Evolutionary conservation across 2,888 invertebrate genomes (phyloP), one percentile per base, ranked within the genome.

Genomic region (Macrosoma leucophasiata): DNA sequence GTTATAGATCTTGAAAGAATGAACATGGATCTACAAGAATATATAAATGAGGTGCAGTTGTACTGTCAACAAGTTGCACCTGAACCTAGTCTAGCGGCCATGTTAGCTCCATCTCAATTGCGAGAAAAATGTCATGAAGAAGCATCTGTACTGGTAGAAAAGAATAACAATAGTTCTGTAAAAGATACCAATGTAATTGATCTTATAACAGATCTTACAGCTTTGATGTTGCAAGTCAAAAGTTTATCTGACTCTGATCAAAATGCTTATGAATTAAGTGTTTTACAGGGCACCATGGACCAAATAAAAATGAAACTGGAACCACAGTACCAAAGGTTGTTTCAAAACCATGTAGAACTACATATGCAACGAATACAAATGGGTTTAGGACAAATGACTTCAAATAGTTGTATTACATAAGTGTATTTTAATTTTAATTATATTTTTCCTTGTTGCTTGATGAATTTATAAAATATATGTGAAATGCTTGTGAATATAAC

Each of bases 1-100:
- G 90, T 98, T 2, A 90, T 97, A 33, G 95, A 96, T 46, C 87
- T 98, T 52, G 97, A 97, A 61, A 91, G 91, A 58, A 89, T 98
- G 78, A 98, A 98, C 73, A 88, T 89, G 51, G 94, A 96, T 63
- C 87, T 98, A 45, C 92, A 94, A 64, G 90, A 91, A 42, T 93
- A 92, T 66, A 86, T 97, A 29, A 92, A 92, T 59, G 92, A 93
- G 57, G 92, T 97, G 31, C 95, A 96, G 74, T 85, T 88, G 40
- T 90, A 90, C 52, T 94, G 95, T 58, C 91, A 91, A 48, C 93
- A 96, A 79, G 89, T 96, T 52, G 93, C 94, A 1, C 95, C 94
- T 1, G 95, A 96, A 39, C 92, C 95, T 14, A 93, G 92, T 51
- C 89, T 89, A 18, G 94, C 90, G 46, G 94, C 95, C 1, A 93